phyloP scores from a whole-genome alignment of 2,888 invertebrate genomes.

The Salticus scenicus region DNA sequence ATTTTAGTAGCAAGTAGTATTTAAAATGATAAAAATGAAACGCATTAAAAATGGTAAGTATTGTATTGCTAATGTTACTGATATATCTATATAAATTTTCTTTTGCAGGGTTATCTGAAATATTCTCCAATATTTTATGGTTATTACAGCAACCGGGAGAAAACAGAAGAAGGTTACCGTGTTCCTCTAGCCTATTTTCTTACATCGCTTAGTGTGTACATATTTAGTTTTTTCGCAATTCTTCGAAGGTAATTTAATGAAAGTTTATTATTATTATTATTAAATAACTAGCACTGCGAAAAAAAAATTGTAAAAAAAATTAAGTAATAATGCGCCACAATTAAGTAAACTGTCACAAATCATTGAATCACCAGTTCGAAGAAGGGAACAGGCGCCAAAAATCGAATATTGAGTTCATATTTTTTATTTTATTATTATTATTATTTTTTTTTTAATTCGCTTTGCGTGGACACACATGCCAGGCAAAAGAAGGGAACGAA shows the following conservation, averaged over 20 bases:
- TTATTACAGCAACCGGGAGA: conserved; percentile 86
- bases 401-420: neutral
- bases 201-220: conserved; percentile 90
- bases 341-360: too few species aligned
- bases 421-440: too few species aligned
- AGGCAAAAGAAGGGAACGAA: too few species aligned
- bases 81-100: neutral
- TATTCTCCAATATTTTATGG: conserved; percentile 98
- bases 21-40: too few species aligned
- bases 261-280: too few species aligned
- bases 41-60: too few species aligned
- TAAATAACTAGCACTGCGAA: neutral
- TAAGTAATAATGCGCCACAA: too few species aligned
- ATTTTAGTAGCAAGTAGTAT: too few species aligned
- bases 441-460: too few species aligned
- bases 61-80: too few species aligned
- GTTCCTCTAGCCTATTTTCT: conserved; percentile 95
- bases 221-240: conserved; percentile 96
- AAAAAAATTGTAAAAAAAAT: neutral
- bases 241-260: conserved; percentile 86
- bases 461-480: too few species aligned
- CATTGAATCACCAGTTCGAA: neutral
- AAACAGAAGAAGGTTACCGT: conserved; percentile 82
- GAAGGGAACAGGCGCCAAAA: too few species aligned
- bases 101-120: conserved; percentile 79